Evolutionary conservation across 2,888 invertebrate species (phyloP).

Genomic region (Zele albiditarsus): DNA sequence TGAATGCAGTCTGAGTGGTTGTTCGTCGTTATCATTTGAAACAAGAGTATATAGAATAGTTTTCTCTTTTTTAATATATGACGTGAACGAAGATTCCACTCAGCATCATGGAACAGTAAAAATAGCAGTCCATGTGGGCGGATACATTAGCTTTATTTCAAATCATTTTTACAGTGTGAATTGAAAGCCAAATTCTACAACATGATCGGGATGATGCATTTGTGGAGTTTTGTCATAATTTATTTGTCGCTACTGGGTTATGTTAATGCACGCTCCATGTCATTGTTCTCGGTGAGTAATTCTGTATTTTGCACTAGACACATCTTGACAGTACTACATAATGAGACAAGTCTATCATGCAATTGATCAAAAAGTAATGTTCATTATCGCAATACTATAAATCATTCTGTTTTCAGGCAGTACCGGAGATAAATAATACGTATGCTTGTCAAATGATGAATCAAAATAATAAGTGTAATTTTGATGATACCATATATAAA

Average conservation of each 20-base stretch:
- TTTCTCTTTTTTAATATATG: no score
- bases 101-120: no score
- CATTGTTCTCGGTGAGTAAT: not conserved
- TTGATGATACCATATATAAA: constrained; percentile 66
- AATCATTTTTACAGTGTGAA: not conserved
- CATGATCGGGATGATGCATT: not conserved
- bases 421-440: constrained; percentile 35
- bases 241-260: not conserved
- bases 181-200: not conserved
- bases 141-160: no score
- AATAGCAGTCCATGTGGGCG: no score
- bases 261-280: not conserved
- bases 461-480: constrained; percentile 48
- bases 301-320: not conserved
- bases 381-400: not conserved
- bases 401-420: constrained; percentile 26
- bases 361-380: no score
- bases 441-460: constrained; percentile 47
- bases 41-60: no score
- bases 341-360: no score
- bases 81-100: no score
- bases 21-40: no score
- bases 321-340: no score
- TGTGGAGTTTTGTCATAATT: not conserved
- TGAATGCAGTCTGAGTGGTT: no score